Conservation (phyloP, 2,113 vertebrate species). For the Phyllostomus hastatus region DNA sequence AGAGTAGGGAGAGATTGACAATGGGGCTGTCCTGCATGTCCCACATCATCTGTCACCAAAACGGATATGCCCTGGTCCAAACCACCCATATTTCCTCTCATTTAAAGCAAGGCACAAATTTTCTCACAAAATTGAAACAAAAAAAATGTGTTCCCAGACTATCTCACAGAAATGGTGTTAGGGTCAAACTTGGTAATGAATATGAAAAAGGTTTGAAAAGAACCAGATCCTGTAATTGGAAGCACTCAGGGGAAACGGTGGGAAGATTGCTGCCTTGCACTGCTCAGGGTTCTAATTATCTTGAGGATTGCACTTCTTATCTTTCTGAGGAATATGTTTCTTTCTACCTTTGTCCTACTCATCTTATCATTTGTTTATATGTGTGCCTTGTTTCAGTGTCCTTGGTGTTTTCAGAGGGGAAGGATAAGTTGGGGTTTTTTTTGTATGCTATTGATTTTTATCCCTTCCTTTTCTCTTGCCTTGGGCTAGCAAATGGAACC, state of each 20-base stretch:
- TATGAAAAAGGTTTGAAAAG: constrained; percentile 56
- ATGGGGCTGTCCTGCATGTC: background rate
- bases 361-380: constrained; percentile 53
- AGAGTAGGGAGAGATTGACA: background rate
- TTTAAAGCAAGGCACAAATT: constrained; percentile 1
- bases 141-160: background rate
- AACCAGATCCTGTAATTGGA: constrained; percentile 47
- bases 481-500: constrained; percentile 93
- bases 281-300: constrained; percentile 23
- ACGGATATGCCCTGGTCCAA: background rate
- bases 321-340: constrained; percentile 36
- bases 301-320: constrained; percentile 10
- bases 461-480: constrained; percentile 73
- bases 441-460: constrained; percentile 71
- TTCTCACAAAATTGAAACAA: constrained; percentile 36
- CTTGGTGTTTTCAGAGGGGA: constrained; percentile 37
- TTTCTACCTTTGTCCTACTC: constrained; percentile 46
- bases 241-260: background rate
- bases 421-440: constrained; percentile 47
- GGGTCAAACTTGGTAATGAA: constrained; percentile 36
- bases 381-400: constrained; percentile 54
- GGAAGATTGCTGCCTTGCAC: background rate
- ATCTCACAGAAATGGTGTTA: constrained; percentile 2
- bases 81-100: background rate
- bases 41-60: background rate